Percentiles rank a stretch among this genome's conserved stretches.
Conservation (phyloP, 2,113 vertebrate genomes). For the Rhea pennata region DNA sequence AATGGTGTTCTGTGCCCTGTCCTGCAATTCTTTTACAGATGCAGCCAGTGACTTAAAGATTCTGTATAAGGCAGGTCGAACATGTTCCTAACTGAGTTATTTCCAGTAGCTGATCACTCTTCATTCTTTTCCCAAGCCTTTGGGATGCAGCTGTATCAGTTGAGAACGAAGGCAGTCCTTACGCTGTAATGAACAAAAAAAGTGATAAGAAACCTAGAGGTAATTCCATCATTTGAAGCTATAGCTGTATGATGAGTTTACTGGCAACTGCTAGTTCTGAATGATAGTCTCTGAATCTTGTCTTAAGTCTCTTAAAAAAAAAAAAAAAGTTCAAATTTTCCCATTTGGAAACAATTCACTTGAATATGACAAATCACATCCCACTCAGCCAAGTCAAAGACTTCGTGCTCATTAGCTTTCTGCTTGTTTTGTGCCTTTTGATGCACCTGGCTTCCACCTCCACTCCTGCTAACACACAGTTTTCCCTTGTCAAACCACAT, state of each 20-base stretch:
- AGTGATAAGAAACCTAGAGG: background rate
- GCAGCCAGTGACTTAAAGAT: background rate
- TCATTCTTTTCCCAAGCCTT: accelerated
- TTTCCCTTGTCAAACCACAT: background rate
- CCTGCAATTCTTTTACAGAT: background rate
- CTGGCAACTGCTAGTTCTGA: background rate
- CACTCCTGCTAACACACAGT: background rate
- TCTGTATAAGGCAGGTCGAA: background rate
- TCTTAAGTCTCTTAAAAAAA: background rate
- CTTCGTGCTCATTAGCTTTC: background rate
- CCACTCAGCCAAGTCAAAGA: constrained; percentile 19
- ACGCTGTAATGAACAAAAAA: background rate
- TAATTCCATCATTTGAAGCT: background rate
- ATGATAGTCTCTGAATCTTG: background rate
- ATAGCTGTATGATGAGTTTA: accelerated
- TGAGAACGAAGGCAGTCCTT: background rate
- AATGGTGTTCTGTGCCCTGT: background rate
- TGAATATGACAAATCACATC: constrained; percentile 49
- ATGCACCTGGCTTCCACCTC: constrained; percentile 20
- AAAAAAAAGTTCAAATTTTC: background rate
- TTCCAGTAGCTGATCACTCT: background rate
- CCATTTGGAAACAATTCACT: background rate
- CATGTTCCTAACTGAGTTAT: accelerated
- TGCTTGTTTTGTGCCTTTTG: constrained; percentile 2
- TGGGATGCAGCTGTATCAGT: background rate